Conservation (phyloP, 2,888 invertebrate genomes). For the Drosophila prostipennis region DNA sequence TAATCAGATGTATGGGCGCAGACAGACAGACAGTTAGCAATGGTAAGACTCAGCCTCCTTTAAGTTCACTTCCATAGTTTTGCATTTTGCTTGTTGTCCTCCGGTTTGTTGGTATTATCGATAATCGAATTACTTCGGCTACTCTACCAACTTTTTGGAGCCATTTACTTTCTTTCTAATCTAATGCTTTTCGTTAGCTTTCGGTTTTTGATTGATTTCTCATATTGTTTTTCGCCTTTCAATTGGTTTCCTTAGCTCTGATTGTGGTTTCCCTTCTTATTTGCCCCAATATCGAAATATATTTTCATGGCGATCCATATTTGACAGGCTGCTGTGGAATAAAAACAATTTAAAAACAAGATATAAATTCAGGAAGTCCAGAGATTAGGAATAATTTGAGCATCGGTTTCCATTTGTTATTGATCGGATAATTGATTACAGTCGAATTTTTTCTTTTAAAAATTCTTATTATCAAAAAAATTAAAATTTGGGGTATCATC, state of each 20-base stretch:
- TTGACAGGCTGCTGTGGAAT: not conserved
- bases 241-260: conserved; percentile 3
- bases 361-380: no score
- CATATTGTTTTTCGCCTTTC: conserved; percentile 12
- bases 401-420: no score
- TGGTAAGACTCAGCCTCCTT: conserved; percentile 4
- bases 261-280: conserved; percentile 1
- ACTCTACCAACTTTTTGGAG: not conserved
- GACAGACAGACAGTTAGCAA: conserved; percentile 1
- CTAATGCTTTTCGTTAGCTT: conserved; percentile 12
- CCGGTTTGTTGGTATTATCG: not conserved
- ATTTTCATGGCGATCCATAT: conserved; percentile 1
- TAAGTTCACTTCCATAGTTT: conserved; percentile 5
- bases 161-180: conserved; percentile 6
- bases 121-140: not conserved
- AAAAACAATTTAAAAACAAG: no score
- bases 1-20: conserved; percentile 3
- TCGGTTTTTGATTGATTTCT: conserved; percentile 18
- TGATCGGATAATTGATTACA: no score
- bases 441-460: no score
- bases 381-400: no score
- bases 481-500: no score
- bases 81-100: conserved; percentile 1
- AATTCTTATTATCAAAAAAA: no score
- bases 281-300: not conserved